Conservation (phyloP, 2,797 vertebrate genomes). For the Calcarius lapponicus region DNA sequence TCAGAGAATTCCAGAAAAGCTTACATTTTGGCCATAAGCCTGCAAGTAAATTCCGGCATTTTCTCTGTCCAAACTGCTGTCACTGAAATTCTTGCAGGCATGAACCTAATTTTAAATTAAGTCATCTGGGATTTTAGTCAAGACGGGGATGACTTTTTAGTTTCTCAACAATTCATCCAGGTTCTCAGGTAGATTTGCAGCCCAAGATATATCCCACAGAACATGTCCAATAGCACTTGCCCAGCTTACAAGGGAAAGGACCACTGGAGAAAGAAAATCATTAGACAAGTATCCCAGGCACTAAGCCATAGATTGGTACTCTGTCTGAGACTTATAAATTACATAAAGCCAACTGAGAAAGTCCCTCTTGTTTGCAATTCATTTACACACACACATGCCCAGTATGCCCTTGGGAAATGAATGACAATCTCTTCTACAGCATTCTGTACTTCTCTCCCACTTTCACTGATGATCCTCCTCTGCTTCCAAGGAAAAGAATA, state of each 20-base stretch:
- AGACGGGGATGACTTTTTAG: not conserved
- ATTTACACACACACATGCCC: not conserved
- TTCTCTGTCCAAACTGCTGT: constrained; percentile 16
- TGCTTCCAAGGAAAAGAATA: not conserved
- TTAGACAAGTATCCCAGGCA: not conserved
- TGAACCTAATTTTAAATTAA: constrained; percentile 27
- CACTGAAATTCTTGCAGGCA: not conserved
- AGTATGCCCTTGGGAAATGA: not conserved
- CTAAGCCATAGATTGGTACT: not conserved
- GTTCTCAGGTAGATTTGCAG: not conserved
- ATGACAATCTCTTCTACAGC: not conserved
- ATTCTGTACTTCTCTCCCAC: not conserved
- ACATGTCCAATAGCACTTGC: not conserved
- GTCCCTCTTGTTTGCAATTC: not conserved
- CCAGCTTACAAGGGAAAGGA: not conserved
- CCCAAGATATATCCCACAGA: not conserved
- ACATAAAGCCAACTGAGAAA: not conserved
- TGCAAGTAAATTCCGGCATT: not conserved
- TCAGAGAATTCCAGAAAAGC: not conserved
- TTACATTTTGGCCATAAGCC: not conserved
- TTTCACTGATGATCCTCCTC: not conserved
- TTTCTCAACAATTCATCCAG: not conserved
- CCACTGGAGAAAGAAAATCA: not conserved
- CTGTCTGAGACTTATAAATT: not conserved
- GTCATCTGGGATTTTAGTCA: not conserved